Percentiles rank a stretch among this genome's conserved stretches.
phyloP scores from a whole-genome alignment of 2,888 invertebrate genomes.

The Rhagonycha lutea region DNA sequence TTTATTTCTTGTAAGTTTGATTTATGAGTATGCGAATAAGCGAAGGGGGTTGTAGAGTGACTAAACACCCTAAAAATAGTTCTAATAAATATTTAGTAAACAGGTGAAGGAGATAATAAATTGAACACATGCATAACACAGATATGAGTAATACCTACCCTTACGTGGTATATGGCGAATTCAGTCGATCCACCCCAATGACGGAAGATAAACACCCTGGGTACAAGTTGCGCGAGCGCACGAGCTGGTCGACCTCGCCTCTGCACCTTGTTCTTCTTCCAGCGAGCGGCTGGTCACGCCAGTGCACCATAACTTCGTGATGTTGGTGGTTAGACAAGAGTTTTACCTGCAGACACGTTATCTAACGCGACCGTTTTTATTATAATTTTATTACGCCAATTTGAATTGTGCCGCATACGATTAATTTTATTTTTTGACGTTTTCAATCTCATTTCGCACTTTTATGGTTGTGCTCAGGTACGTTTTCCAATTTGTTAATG shows the following conservation, averaged over 20 bases:
- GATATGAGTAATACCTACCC: neutral
- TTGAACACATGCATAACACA: neutral
- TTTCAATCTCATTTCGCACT: neutral
- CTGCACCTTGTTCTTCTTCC: slow-evolving; percentile 34
- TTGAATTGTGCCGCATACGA: neutral
- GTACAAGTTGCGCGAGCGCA: slow-evolving; percentile 34
- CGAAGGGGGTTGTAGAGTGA: neutral
- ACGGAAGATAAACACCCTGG: slow-evolving; percentile 33
- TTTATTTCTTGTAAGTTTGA: neutral
- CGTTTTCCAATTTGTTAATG: neutral
- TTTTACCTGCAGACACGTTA: slow-evolving; percentile 8
- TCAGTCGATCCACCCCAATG: slow-evolving; percentile 29
- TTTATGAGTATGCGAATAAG: neutral
- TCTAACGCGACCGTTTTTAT: neutral
- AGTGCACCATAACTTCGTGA: slow-evolving; percentile 30
- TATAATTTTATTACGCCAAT: neutral
- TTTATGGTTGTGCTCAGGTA: neutral
- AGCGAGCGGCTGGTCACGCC: slow-evolving; percentile 35
- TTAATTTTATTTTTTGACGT: neutral
- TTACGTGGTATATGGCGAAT: neutral
- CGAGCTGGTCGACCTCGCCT: slow-evolving; percentile 34
- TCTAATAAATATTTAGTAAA: neutral
- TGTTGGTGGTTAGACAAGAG: slow-evolving; percentile 17
- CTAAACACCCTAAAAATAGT: neutral
- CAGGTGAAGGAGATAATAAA: neutral